A percentile compares a stretch with the other conserved stretches of the same genome.
These are phyloP conservation scores for Sycophaga agraensis DNA, from an alignment of 1,140 invertebrate genomes.

Conservation along the genomic window DNA sequence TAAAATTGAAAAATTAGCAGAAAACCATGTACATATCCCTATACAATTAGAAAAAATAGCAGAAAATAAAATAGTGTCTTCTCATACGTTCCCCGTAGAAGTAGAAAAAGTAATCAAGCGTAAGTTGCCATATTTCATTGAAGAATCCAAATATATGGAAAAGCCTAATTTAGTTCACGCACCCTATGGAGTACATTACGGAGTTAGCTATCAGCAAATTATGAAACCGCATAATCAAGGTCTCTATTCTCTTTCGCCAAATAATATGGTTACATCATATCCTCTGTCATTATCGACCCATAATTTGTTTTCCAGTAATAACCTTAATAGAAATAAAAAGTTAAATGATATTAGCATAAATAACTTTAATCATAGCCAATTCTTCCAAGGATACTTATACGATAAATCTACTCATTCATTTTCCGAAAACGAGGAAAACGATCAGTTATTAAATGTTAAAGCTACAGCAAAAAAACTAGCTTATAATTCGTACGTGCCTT, in stretches of 20 bases:
- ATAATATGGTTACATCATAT: neutral
- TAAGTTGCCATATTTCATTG: slow-evolving; percentile 48
- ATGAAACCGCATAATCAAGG: slow-evolving; percentile 37
- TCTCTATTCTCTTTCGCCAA: slow-evolving; percentile 22
- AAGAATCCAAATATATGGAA: slow-evolving; percentile 41
- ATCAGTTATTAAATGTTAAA: neutral
- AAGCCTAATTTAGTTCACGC: slow-evolving; percentile 36
- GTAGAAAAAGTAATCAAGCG: slow-evolving; percentile 38
- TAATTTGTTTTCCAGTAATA: neutral
- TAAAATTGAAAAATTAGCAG: slow-evolving; percentile 58
- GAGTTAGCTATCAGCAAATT: slow-evolving; percentile 40
- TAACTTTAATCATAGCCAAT: slow-evolving; percentile 24
- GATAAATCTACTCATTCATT: slow-evolving; percentile 30
- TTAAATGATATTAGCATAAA: neutral
- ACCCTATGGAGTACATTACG: slow-evolving; percentile 39
- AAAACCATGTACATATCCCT: slow-evolving; percentile 56
- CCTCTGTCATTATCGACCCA: neutral
- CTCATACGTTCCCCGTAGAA: slow-evolving; percentile 35
- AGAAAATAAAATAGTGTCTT: slow-evolving; percentile 46
- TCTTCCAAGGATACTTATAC: slow-evolving; percentile 33
- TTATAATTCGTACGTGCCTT: neutral
- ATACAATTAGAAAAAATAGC: slow-evolving; percentile 52
- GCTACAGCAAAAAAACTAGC: neutral
- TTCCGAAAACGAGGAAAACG: neutral
- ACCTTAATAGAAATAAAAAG: neutral